Base-by-base conservation (phyloP, 2,113 vertebrate species). In the Dipodomys spectabilis region DNA sequence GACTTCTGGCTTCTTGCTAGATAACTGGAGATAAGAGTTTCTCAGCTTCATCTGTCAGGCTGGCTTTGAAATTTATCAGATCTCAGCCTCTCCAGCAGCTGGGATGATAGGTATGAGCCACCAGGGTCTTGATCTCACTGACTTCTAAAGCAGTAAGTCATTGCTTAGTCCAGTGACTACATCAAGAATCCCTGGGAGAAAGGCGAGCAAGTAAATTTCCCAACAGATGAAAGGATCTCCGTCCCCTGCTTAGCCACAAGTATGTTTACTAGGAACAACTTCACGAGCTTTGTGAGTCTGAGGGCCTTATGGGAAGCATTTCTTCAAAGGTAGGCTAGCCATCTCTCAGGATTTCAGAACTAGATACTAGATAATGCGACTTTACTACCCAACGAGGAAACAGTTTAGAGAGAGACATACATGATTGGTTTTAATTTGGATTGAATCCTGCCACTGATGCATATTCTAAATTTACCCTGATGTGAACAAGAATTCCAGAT, bases 401-500 rank as follows among this genome's bases (percentile, higher is more conserved):
- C 10, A 32, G 27, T 90, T 95, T 79, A 44, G 72, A 87, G 35
- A 86, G 1, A 53, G 16, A 75, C 12, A 57, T 25, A n/a, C 68
- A 93, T 27, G 81, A 73, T 15, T 7, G 53, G 9, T 94, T 82
- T 95, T 95, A 75, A 82, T 97, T 93, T 44, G 27, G 16, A 91
- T 82, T 72, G 67, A 84, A 35, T 95, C 28, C 79, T 94, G 62
- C 88, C 90, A 94, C 88, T 87, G 89, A 83, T 60, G 64, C 91
- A 69, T 25, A 77, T 73, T 96, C 92, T 94, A 96, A 97, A 95
- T 87, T 96, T 85, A 78, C 20, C 71, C 78, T 82, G 64, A 97
- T 93, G 88, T 90, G 86, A 97, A 89, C 60, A 96, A 94, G 77
- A 97, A 83, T 96, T 86, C 60, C 78, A 85, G 69, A 86, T 71